phyloP scores from a whole-genome alignment of 2,888 invertebrate species.

The Sinelater perroti region DNA sequence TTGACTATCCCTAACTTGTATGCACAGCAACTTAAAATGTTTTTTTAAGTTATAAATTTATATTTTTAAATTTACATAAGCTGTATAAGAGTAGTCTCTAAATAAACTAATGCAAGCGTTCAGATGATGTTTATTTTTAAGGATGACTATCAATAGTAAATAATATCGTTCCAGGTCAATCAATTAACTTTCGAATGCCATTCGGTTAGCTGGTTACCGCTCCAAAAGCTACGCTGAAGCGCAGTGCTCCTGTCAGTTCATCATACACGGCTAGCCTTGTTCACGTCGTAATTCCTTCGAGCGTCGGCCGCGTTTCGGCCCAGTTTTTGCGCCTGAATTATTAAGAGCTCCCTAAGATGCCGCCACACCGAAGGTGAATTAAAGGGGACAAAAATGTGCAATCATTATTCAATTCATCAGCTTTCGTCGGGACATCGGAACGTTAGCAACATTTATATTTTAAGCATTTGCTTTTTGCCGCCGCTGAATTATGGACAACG shows the following conservation, averaged over 20 bases:
- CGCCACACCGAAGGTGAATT: slow-evolving; percentile 28
- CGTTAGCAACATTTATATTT: slow-evolving; percentile 31
- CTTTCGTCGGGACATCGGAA: slow-evolving; percentile 23
- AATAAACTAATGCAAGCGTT: no score
- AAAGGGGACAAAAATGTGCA: slow-evolving; percentile 29
- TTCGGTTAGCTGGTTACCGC: no score
- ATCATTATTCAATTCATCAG: slow-evolving; percentile 35
- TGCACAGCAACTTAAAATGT: no score
- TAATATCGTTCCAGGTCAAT: no score
- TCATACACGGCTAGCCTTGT: not conserved
- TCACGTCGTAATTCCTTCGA: no score
- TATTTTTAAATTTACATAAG: no score
- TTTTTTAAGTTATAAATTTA: no score
- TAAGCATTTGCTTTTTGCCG: slow-evolving; percentile 17
- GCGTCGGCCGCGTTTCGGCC: not conserved
- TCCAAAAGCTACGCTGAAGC: not conserved
- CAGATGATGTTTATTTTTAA: no score
- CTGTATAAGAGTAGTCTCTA: no score
- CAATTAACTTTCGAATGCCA: no score
- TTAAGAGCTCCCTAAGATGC: slow-evolving; percentile 13
- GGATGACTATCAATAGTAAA: no score
- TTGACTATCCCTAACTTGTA: no score
- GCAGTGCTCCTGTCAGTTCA: not conserved
- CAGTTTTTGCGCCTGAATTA: slow-evolving; percentile 7
- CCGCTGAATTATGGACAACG: slow-evolving; percentile 18